Base-by-base conservation (phyloP, 1,140 invertebrate species). In the Fopius arisanus region DNA sequence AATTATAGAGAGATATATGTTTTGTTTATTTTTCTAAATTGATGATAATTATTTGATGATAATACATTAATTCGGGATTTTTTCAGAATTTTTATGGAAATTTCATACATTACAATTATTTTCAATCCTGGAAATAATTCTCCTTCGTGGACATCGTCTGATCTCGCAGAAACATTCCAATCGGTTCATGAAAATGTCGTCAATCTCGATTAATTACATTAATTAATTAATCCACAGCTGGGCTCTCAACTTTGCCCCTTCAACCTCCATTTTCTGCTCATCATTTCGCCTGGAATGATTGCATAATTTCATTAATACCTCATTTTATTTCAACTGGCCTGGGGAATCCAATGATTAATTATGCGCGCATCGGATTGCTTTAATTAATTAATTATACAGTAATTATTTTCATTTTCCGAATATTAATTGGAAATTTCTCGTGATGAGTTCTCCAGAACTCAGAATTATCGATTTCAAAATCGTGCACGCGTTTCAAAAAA, bases 161-260 rank as follows among this genome's bases (percentile, higher is more conserved):
- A 48, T 33, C 0, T n/a, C 37, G 59, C n/a, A 41, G 31, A 71
- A 21, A 5, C 48, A n/a, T 43, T 12, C n/a, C 40, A 43, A 43
- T 43, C 10, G 40, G 14, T 43, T 3, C 40, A 43, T 43, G 40
- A 43, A 43, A 12, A n/a, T 43, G n/a, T 3, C 12, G 3, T 7
- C n/a, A 3, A 3, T 12, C 40, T 6, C 67, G 33, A 73, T 68
- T 63, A 41, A 40, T 12, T 43, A 21, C 59, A 23, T 74, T 72
- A 43, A 74, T 71, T 74, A 76, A 74, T 76, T 72, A 72, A 43
- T 31, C 48, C 10, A 23, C 4, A 4, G 62, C 19, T 71, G 69
- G 7, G 14, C 2, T 14, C 40, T 43, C 40, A 43, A 74, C 70
- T 76, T 74, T 59, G 63, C n/a, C 51, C 14, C 23, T 31, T 33